Percentiles rank a stretch among this genome's conserved stretches.
These are phyloP conservation scores for Chloropsis cyanopogon DNA, from an alignment of 2,113 vertebrate genomes.

Conservation along the genomic window DNA sequence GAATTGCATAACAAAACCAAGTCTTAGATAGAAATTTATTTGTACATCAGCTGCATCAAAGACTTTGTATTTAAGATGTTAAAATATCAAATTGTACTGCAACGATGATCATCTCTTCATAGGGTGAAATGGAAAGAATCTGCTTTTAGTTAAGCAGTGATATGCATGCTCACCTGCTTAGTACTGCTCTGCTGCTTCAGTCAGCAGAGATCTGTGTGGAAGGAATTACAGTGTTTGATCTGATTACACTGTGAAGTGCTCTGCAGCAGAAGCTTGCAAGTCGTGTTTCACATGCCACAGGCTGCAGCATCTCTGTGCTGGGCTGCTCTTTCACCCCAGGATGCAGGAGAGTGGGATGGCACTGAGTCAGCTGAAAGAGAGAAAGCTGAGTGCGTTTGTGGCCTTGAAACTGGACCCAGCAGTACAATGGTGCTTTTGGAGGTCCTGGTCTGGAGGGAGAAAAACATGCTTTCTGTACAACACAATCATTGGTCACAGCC, in stretches of 20 bases:
- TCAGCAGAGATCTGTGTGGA: not conserved
- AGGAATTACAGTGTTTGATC: not conserved
- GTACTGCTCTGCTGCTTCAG: not conserved
- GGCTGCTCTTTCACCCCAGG: not conserved
- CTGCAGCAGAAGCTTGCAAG: not conserved
- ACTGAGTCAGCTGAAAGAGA: not conserved
- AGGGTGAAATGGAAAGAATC: not conserved
- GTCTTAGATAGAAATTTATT: not conserved
- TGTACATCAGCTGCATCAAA: not conserved
- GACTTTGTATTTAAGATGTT: not conserved
- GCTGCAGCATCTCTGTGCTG: not conserved
- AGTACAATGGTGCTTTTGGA: not conserved
- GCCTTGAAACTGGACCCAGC: not conserved
- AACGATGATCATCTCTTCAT: not conserved
- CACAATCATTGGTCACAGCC: not conserved
- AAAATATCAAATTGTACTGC: not conserved
- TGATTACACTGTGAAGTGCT: not conserved
- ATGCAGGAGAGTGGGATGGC: not conserved
- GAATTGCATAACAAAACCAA: not conserved
- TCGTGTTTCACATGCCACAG: not conserved
- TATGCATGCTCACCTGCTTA: not conserved
- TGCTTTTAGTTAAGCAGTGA: not conserved
- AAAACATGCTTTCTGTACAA: accelerated
- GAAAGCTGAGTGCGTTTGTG: not conserved
- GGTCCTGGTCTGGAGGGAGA: not conserved